Percentiles rank a stretch among this genome's conserved stretches.
These are phyloP conservation scores for Phenacoccus solenopsis DNA, from an alignment of 1,140 invertebrate genomes.

Conservation along the genomic window DNA sequence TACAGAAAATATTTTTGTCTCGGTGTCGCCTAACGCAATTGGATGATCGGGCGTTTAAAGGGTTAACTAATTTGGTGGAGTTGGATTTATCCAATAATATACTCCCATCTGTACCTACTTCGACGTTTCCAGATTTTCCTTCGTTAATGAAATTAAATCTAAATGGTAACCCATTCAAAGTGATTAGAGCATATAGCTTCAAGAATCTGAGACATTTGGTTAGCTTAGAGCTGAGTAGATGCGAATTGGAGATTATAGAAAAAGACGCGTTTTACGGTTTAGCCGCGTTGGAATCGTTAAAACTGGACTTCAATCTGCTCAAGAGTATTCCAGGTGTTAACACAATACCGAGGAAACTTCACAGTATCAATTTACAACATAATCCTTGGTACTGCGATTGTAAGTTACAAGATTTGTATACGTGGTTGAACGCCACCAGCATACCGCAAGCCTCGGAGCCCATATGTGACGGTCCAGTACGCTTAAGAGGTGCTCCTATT, in stretches of 20 bases:
- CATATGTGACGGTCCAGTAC: constrained; percentile 53
- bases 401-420: constrained; percentile 54
- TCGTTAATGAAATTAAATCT: constrained; percentile 68
- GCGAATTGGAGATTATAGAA: constrained; percentile 60
- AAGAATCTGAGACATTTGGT: constrained; percentile 56
- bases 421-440: constrained; percentile 61
- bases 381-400: constrained; percentile 87
- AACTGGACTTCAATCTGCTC: constrained; percentile 67
- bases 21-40: constrained; percentile 61
- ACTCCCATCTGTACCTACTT: constrained; percentile 57
- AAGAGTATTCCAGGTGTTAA: constrained; percentile 50
- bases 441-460: constrained; percentile 56
- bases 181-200: constrained; percentile 60
- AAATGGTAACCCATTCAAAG: constrained; percentile 64
- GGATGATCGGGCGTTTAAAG: constrained; percentile 62
- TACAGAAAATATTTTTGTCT: constrained; percentile 71
- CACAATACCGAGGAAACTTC: constrained; percentile 55
- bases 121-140: constrained; percentile 59
- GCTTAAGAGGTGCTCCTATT: constrained; percentile 51
- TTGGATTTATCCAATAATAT: constrained; percentile 73
- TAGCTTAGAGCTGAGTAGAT: constrained; percentile 66
- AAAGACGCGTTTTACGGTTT: constrained; percentile 68
- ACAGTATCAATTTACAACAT: constrained; percentile 64
- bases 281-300: constrained; percentile 66
- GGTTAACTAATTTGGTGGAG: constrained; percentile 75